A percentile compares a stretch with the other conserved stretches of the same genome.
These are phyloP conservation scores for Solea solea DNA, from an alignment of 2,113 vertebrate genomes.

Conservation along the genomic window DNA sequence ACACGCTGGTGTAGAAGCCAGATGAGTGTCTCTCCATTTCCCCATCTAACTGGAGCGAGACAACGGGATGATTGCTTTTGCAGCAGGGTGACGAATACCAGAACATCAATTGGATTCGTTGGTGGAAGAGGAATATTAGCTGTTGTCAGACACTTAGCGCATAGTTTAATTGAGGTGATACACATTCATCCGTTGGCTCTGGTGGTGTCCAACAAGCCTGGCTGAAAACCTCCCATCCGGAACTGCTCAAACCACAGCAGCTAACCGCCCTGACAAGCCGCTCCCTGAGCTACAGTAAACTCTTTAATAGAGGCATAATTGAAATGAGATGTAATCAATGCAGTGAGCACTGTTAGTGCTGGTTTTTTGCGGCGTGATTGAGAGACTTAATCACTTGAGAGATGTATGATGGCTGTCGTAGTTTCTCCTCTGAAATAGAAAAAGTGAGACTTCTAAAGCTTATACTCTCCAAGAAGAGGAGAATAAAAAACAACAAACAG, in stretches of 20 bases:
- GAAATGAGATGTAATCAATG: slow-evolving; percentile 61
- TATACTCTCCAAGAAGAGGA: neutral
- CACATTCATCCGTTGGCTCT: slow-evolving; percentile 73
- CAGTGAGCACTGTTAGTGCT: slow-evolving; percentile 1
- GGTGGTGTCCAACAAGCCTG: slow-evolving; percentile 78
- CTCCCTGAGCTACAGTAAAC: slow-evolving; percentile 53
- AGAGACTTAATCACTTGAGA: slow-evolving; percentile 17
- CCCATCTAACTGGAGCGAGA: slow-evolving; percentile 62
- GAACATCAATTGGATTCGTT: slow-evolving; percentile 81
- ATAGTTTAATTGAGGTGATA: slow-evolving; percentile 83
- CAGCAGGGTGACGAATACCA: slow-evolving; percentile 75
- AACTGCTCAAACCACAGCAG: slow-evolving; percentile 67
- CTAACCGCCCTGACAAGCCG: slow-evolving; percentile 65
- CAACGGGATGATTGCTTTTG: slow-evolving; percentile 82
- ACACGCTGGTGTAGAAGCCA: slow-evolving; percentile 33
- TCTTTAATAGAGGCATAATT: slow-evolving; percentile 72
- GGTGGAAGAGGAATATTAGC: slow-evolving; percentile 82
- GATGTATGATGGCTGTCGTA: neutral
- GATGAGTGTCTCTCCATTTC: slow-evolving; percentile 54
- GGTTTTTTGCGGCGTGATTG: slow-evolving; percentile 32
- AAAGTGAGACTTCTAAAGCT: slow-evolving; percentile 16
- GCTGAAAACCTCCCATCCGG: slow-evolving; percentile 80
- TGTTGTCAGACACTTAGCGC: slow-evolving; percentile 83
- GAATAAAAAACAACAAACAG: neutral
- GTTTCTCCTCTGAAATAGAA: neutral